Conservation (phyloP, 1,140 invertebrate genomes). For the Lamellibrachia luymesi region DNA sequence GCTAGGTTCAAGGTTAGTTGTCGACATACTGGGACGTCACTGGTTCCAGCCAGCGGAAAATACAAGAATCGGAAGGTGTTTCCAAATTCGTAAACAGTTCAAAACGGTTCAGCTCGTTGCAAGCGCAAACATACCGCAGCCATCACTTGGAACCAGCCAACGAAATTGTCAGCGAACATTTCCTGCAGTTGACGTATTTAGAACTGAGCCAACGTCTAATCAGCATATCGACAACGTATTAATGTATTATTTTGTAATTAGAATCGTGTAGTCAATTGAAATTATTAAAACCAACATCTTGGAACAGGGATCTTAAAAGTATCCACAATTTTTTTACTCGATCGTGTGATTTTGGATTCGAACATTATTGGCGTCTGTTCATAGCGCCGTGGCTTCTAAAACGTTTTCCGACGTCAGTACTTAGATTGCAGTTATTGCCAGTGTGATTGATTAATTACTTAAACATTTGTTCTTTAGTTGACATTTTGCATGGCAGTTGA, state of each 20-base stretch:
- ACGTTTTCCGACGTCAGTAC: not conserved
- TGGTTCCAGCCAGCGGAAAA: not conserved
- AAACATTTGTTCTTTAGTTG: not conserved
- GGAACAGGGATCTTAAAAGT: not conserved
- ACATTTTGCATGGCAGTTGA: not conserved
- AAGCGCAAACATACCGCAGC: not conserved
- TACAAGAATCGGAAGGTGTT: not conserved
- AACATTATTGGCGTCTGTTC: not conserved
- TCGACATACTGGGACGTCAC: not conserved
- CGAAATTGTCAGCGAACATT: not conserved
- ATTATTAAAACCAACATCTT: not conserved
- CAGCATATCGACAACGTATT: not conserved
- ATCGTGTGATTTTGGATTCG: not conserved
- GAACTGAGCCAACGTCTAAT: not conserved
- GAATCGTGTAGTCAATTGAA: not conserved
- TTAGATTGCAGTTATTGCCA: not conserved
- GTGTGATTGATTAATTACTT: not conserved
- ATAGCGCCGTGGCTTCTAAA: not conserved
- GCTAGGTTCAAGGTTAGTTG: no score
- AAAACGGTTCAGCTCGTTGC: not conserved
- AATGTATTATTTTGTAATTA: not conserved
- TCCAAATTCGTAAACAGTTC: not conserved
- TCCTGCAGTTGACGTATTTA: not conserved
- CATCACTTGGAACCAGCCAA: not conserved
- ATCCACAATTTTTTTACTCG: not conserved